Percentiles rank a stretch among this genome's conserved stretches.
phyloP scores from a whole-genome alignment of 2,888 invertebrate species.

The Bedellia somnulentella region DNA sequence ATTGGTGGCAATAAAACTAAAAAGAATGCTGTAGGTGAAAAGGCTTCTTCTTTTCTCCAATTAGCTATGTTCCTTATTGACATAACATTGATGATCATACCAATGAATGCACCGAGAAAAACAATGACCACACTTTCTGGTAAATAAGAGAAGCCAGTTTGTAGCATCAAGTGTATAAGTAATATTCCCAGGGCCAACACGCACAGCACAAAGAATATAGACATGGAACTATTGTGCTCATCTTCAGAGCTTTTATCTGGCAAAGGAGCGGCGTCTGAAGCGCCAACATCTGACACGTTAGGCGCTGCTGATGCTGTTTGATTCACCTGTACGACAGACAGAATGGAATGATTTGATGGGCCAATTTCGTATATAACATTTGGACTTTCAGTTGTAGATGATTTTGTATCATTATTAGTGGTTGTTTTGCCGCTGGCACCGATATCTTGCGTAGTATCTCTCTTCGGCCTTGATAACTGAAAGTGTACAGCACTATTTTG shows the following conservation, averaged over 20 bases:
- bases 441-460: constrained; percentile 20
- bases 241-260: constrained; percentile 91
- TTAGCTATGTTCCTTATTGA: constrained; percentile 88
- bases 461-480: constrained; percentile 32
- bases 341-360: constrained; percentile 28
- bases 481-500: too few relatives aligned
- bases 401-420: constrained; percentile 7
- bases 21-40: constrained; percentile 98
- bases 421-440: background rate
- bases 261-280: constrained; percentile 75
- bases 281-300: constrained; percentile 52
- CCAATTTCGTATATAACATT: constrained; percentile 31
- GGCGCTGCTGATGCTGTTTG: constrained; percentile 24
- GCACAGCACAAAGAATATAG: constrained; percentile 96
- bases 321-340: constrained; percentile 31
- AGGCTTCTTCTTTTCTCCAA: constrained; percentile 97
- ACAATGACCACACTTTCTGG: constrained; percentile 98
- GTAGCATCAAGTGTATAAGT: constrained; percentile 91
- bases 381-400: constrained; percentile 27
- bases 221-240: constrained; percentile 95
- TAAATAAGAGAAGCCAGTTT: constrained; percentile 93
- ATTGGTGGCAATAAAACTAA: constrained; percentile 95
- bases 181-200: constrained; percentile 93
- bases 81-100: constrained; percentile 86
- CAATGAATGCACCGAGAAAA: constrained; percentile 90